These are phyloP conservation scores for Petrolisthes manimaculis DNA, from an alignment of 2,888 invertebrate genomes.

Conservation along the genomic window DNA sequence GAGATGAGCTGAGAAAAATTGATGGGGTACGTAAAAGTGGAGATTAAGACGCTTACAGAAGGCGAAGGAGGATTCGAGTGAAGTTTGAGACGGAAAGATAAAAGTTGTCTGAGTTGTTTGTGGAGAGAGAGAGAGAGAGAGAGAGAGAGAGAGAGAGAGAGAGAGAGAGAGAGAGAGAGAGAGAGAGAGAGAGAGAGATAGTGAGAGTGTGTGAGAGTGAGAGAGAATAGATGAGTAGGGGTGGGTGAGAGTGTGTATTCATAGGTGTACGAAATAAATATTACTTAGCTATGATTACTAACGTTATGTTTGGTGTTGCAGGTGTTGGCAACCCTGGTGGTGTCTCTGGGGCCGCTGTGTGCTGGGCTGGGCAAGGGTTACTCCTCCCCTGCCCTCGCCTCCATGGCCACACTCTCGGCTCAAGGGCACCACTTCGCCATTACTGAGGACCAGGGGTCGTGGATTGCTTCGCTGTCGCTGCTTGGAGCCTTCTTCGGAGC, in stretches of 20 bases:
- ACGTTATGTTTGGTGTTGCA: conserved; percentile 69
- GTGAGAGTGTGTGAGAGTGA: conserved; percentile 20
- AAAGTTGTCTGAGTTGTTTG: too few species aligned
- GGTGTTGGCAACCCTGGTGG: conserved; percentile 83
- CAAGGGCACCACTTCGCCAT: conserved; percentile 67
- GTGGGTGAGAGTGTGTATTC: neutral
- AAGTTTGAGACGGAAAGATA: neutral
- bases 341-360: conserved; percentile 83
- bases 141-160: neutral
- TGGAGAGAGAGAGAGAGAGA: conserved; percentile 16
- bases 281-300: neutral
- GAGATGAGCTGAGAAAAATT: neutral
- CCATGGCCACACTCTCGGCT: conserved; percentile 71
- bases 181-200: conserved; percentile 19
- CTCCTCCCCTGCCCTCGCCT: conserved; percentile 85
- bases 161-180: conserved; percentile 25
- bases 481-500: conserved; percentile 85
- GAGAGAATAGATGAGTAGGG: neutral
- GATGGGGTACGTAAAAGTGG: neutral
- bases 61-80: neutral
- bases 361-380: conserved; percentile 86
- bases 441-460: conserved; percentile 81
- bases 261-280: neutral
- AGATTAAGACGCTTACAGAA: neutral
- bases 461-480: conserved; percentile 85